Conservation (phyloP, 2,888 invertebrate genomes). For the Caenorhabditis angaria region DNA sequence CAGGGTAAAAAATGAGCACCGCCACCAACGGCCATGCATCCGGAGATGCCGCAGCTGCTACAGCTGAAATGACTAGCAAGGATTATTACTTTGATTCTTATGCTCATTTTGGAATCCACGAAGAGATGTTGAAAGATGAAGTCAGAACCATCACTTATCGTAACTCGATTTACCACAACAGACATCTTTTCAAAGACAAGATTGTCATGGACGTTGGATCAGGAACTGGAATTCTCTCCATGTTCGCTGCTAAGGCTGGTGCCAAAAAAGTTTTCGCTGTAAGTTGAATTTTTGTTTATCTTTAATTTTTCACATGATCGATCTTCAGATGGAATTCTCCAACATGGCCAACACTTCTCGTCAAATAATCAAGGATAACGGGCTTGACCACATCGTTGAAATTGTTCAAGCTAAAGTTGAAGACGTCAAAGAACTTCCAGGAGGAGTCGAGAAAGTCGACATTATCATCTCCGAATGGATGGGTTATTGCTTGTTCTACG, state of each 20-base stretch:
- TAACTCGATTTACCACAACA: conserved; percentile 97
- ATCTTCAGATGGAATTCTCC: conserved; percentile 86
- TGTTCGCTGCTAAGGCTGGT: conserved; percentile 99
- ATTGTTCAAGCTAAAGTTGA: conserved; percentile 81
- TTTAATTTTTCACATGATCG: background rate
- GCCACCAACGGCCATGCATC: conserved; percentile 6
- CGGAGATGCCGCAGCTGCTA: background rate
- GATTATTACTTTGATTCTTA: conserved; percentile 99
- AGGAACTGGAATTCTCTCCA: conserved; percentile 97
- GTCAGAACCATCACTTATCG: conserved; percentile 96
- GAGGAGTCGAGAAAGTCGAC: conserved; percentile 88
- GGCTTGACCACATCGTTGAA: conserved; percentile 73
- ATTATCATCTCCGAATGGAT: conserved; percentile 87
- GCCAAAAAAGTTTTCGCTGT: conserved; percentile 90
- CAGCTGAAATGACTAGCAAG: conserved; percentile 91
- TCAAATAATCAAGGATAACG: conserved; percentile 84
- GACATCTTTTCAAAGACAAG: conserved; percentile 81
- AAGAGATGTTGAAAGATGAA: conserved; percentile 99
- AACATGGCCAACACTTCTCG: conserved; percentile 97
- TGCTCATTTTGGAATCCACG: conserved; percentile 99
- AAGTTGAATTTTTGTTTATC: conserved; percentile 39
- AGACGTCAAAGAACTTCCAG: conserved; percentile 86
- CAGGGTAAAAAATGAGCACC: conserved; percentile 9
- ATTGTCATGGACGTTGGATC: conserved; percentile 96
- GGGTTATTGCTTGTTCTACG: conserved; percentile 92